Conservation (phyloP, 2,888 invertebrate species). For the Mesorhabditis belari region DNA sequence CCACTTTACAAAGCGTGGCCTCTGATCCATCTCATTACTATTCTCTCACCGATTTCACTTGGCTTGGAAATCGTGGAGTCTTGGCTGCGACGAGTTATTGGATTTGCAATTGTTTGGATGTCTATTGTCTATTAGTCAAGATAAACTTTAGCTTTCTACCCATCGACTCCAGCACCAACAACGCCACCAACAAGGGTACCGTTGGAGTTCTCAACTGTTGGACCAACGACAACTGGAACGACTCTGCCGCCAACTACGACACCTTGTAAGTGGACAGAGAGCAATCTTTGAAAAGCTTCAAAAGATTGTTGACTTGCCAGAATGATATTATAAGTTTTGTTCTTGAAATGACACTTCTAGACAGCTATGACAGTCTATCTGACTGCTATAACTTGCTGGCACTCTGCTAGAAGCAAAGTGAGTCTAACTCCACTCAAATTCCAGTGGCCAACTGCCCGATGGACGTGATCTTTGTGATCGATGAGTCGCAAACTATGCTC, state of each 20-base stretch:
- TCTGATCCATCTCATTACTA: not conserved
- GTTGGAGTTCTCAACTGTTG: not conserved
- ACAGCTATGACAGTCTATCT: not conserved
- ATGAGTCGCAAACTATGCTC: not conserved
- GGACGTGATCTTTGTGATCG: not conserved
- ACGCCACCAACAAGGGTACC: not conserved
- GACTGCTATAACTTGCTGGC: not conserved
- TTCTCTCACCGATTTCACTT: not conserved
- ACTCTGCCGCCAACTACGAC: not conserved
- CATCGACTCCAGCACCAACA: not conserved
- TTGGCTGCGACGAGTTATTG: not conserved
- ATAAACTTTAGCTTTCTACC: not conserved
- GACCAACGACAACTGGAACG: not conserved
- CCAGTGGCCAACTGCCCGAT: not conserved
- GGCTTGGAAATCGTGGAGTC: not conserved
- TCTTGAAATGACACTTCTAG: not conserved
- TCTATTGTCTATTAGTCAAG: not conserved
- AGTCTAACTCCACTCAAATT: not conserved
- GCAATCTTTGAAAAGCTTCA: too few relatives aligned
- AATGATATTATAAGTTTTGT: not conserved
- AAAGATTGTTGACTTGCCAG: not conserved
- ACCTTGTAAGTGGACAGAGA: not conserved
- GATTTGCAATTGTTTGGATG: not conserved
- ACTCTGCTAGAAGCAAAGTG: not conserved
- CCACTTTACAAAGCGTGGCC: not conserved